Percentiles rank a stretch among this genome's conserved stretches.
Evolutionary conservation across 2,888 invertebrate species (phyloP).

Genomic region (Eutolmus rufibarbis): DNA sequence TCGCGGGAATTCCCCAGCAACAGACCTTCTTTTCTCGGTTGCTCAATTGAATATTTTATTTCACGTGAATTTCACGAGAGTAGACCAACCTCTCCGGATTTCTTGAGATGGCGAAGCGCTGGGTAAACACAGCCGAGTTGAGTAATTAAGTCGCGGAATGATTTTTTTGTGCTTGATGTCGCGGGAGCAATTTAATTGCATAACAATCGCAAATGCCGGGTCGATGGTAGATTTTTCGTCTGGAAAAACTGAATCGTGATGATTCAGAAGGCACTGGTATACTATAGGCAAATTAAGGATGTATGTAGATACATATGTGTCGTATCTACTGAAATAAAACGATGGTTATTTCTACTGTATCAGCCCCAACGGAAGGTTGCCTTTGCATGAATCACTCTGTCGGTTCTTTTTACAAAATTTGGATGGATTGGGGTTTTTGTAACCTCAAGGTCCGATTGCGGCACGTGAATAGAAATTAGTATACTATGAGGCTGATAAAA

Average conservation of each 20-base stretch:
- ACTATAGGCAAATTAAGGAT: background rate
- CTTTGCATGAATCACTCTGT: background rate
- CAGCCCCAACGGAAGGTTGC: background rate
- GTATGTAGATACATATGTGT: background rate
- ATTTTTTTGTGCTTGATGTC: background rate
- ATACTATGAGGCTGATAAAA: background rate
- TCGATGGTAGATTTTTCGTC: background rate
- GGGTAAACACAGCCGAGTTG: background rate
- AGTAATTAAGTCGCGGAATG: background rate
- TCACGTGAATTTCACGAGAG: slow-evolving; percentile 17
- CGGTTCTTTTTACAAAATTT: background rate
- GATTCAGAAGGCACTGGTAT: background rate
- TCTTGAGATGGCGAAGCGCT: background rate
- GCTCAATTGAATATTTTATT: background rate
- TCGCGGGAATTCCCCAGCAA: background rate
- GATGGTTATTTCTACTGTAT: background rate
- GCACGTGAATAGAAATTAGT: background rate
- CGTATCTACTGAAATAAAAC: background rate
- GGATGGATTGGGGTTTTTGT: background rate
- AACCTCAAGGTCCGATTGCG: background rate
- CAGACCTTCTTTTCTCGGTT: background rate
- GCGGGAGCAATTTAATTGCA: background rate
- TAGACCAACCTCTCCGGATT: background rate
- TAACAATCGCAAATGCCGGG: background rate
- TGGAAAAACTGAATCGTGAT: background rate